Evolutionary conservation across 2,888 invertebrate genomes (phyloP).

Genomic region (Agriotes lineatus): DNA sequence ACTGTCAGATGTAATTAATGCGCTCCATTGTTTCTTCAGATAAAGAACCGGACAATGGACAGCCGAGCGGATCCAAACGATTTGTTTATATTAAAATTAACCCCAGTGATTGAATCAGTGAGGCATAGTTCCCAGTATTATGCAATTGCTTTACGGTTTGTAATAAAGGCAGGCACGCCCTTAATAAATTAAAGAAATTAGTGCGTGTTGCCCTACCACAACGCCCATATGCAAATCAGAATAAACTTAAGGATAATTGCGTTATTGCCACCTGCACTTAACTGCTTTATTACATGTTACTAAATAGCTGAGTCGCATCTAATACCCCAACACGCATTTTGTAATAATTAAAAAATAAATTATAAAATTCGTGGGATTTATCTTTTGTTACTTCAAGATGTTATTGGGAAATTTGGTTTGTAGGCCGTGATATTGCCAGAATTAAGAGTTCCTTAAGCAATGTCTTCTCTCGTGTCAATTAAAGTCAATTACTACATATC

Average conservation of each 20-base stretch:
- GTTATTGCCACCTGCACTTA: too few species aligned
- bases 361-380: too few species aligned
- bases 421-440: too few species aligned
- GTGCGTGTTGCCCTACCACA: neutral
- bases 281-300: neutral
- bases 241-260: neutral
- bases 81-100: slow-evolving; percentile 5
- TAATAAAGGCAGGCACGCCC: slow-evolving; percentile 12
- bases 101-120: neutral
- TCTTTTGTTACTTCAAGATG: too few species aligned
- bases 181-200: slow-evolving; percentile 13
- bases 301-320: neutral
- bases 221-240: slow-evolving; percentile 7
- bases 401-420: too few species aligned
- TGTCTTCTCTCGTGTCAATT: too few species aligned
- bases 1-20: neutral
- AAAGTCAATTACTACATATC: too few species aligned
- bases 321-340: neutral
- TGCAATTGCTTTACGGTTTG: slow-evolving; percentile 3
- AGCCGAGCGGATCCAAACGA: neutral
- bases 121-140: slow-evolving; percentile 12
- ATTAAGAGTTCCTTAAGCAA: too few species aligned
- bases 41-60: neutral
- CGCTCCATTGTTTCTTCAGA: neutral
- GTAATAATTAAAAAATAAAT: too few species aligned